These are phyloP conservation scores for Eupithecia abbreviata DNA, from an alignment of 2,888 invertebrate species.

Conservation along the genomic window DNA sequence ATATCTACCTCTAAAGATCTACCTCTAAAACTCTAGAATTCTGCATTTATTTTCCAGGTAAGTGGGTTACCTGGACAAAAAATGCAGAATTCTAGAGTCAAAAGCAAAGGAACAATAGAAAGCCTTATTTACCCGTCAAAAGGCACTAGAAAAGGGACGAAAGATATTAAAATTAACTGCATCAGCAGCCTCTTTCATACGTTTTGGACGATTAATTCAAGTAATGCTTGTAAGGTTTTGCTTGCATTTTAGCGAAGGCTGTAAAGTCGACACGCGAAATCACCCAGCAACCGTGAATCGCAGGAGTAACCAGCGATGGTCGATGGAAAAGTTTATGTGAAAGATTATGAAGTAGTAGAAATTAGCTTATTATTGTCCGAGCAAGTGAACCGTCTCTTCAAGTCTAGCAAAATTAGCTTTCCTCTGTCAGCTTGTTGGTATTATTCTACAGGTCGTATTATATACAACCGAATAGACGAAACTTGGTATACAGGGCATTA, in stretches of 20 bases:
- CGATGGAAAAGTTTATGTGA: background rate
- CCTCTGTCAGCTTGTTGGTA: too few relatives aligned
- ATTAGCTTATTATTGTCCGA: background rate
- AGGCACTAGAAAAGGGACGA: background rate
- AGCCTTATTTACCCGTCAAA: background rate
- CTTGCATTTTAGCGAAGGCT: background rate
- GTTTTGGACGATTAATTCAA: background rate
- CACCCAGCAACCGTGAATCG: background rate
- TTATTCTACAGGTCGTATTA: too few relatives aligned
- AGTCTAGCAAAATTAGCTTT: too few relatives aligned
- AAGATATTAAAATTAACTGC: background rate
- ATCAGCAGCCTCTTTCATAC: background rate
- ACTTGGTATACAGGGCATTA: too few relatives aligned
- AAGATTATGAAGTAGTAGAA: background rate
- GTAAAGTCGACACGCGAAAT: background rate
- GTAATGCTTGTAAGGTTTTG: too few relatives aligned
- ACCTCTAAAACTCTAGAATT: background rate
- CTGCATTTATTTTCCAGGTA: too few relatives aligned
- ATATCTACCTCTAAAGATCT: background rate
- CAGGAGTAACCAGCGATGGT: background rate
- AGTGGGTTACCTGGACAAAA: background rate
- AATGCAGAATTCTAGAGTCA: background rate
- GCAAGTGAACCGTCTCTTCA: too few relatives aligned
- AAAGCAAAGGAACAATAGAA: background rate
- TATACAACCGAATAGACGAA: too few relatives aligned